Evolutionary conservation across 2,113 vertebrate species (phyloP).

Genomic region (Malaclemys terrapin): DNA sequence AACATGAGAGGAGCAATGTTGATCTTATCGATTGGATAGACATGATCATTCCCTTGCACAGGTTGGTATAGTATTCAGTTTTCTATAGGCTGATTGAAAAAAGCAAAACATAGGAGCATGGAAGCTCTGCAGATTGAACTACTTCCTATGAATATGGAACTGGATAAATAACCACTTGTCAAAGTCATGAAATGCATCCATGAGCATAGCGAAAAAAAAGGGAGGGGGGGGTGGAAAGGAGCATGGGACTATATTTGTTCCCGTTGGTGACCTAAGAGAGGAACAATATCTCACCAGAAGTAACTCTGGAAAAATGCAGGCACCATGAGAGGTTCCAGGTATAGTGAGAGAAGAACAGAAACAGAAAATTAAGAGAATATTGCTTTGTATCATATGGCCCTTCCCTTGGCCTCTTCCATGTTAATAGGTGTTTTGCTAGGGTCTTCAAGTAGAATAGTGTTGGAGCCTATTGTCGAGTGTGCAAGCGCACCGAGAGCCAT

Average conservation of each 20-base stretch:
- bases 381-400: background rate
- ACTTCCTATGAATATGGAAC: background rate
- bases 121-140: background rate
- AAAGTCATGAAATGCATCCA: background rate
- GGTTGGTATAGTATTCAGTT: background rate
- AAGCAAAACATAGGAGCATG: background rate
- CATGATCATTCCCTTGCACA: background rate
- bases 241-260: background rate
- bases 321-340: background rate
- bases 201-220: background rate
- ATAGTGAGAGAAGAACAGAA: background rate
- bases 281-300: no score
- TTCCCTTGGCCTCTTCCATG: background rate
- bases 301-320: background rate
- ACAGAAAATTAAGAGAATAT: background rate
- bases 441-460: background rate
- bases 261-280: background rate
- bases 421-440: background rate
- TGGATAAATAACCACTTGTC: background rate
- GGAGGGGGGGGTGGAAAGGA: background rate
- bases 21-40: constrained; percentile 3
- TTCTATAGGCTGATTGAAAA: background rate
- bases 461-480: background rate
- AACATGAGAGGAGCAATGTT: background rate
- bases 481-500: background rate